Base-by-base conservation (phyloP, 2,113 vertebrate genomes). In the Vulpes vulpes region DNA sequence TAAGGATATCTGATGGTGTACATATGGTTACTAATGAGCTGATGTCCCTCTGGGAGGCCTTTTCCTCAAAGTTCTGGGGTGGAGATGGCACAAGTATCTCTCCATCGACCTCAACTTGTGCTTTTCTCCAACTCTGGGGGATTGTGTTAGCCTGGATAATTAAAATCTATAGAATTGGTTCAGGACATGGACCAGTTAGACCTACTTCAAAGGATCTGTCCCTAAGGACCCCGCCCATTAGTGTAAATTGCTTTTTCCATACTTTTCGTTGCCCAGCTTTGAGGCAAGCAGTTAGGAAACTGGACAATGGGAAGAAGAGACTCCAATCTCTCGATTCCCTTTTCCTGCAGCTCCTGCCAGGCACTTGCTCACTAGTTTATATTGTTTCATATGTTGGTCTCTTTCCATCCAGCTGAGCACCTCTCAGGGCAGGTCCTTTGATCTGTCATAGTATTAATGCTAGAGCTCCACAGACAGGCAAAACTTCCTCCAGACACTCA, bases 91-190 rank as follows among this genome's bases (percentile, higher is more conserved):
- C 30, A 55, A 53, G 23, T 73, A 16, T 62, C 53, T 92, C 60
- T 91, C 92, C 53, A 0, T 64, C 78, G 96, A 73, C 81, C 82
- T 86, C 85, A 22, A 0, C 82, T 91, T 85, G 82, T 94, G 59
- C 27, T 85, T 62, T 32, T 89, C 89, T 85, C 51, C 67, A 82
- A 62, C 62, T 79, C 93, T 32, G 32, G 96, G 69, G 76, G 17
- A 85, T 59, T 73, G 49, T 65, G 27, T 4, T 60, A 71, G 76
- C 55, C 64, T 81, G 53, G 64, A 25, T 93, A 38, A 67, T 95
- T 95, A 82, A 79, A 95, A 85, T 88, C 93, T 25, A 22, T 83
- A 84, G 76, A 92, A 69, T 17, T 86, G 49, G 30, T 80, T 87
- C 20, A 43, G 64, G 79, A 86, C 30, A 49, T 4, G 73, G 49